Evolutionary conservation across 2,888 invertebrate genomes (phyloP).

Genomic region (Leptinotarsa rubiginosa): DNA sequence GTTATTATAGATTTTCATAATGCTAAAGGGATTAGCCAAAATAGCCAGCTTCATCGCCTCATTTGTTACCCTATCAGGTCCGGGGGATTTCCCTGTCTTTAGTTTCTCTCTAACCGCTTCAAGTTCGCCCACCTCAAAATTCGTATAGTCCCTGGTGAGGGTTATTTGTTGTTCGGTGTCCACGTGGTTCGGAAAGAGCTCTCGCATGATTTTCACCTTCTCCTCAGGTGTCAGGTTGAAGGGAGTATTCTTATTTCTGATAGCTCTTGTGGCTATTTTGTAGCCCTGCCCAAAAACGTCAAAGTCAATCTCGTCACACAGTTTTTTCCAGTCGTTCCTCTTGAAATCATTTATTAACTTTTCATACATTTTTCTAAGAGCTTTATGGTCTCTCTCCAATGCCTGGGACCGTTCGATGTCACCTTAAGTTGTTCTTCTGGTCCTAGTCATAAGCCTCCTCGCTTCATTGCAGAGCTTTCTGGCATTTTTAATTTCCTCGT

Average conservation of each 20-base stretch:
- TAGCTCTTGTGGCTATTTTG: constrained; percentile 34
- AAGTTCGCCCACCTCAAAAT: constrained; percentile 5
- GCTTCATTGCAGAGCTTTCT: not conserved
- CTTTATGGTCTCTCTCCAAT: not conserved
- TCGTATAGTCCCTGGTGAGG: not conserved
- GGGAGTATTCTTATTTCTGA: constrained; percentile 7
- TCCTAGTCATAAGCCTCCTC: not conserved
- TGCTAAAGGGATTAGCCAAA: not conserved
- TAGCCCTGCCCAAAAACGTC: constrained; percentile 41
- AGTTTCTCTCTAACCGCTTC: not conserved
- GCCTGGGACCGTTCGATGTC: not conserved
- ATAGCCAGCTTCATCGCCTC: constrained; percentile 12
- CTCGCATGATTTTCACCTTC: not conserved
- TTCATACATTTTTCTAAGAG: constrained; percentile 16
- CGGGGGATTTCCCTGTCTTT: constrained; percentile 19
- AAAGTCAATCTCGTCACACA: constrained; percentile 32
- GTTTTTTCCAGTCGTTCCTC: constrained; percentile 20
- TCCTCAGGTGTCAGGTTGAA: constrained; percentile 12
- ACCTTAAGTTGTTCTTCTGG: not conserved
- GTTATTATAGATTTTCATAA: constrained; percentile 11
- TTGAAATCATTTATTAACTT: constrained; percentile 11
- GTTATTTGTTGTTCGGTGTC: not conserved
- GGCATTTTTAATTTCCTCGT: constrained; percentile 14
- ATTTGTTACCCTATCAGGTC: constrained; percentile 12
- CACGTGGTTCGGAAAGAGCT: constrained; percentile 19